These are phyloP conservation scores for Scaptomyza tumidula DNA, from an alignment of 2,888 invertebrate species.

Conservation along the genomic window DNA sequence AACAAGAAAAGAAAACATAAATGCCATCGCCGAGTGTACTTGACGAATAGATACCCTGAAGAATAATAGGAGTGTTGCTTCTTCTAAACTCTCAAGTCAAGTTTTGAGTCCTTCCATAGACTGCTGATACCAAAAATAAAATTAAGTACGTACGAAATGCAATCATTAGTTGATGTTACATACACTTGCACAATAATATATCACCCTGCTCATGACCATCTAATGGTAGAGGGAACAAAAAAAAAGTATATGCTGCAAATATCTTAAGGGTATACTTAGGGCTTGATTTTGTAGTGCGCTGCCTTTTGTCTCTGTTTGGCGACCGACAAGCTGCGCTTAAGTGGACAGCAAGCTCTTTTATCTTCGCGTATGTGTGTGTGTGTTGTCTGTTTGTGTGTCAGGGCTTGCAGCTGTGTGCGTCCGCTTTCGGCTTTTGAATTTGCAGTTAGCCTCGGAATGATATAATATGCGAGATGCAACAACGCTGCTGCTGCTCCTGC, in stretches of 20 bases:
- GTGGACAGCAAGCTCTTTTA: conserved; percentile 50
- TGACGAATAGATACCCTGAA: conserved; percentile 3
- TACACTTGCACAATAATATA: neutral
- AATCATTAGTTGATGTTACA: neutral
- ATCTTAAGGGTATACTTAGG: conserved; percentile 77
- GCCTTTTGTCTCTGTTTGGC: conserved; percentile 63
- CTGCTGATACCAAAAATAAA: neutral
- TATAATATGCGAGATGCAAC: conserved; percentile 62
- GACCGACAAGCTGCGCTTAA: conserved; percentile 54
- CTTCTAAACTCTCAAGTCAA: neutral
- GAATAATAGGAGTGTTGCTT: neutral
- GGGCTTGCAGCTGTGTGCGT: conserved; percentile 49
- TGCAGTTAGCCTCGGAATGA: conserved; percentile 70
- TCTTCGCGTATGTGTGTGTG: neutral
- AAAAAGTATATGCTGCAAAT: conserved; percentile 63
- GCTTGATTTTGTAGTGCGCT: conserved; percentile 71
- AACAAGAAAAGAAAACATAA: conserved; percentile 14
- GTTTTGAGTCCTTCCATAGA: neutral
- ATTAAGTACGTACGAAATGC: neutral
- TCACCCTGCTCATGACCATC: neutral
- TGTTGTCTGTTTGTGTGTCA: conserved; percentile 30
- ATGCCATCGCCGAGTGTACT: neutral
- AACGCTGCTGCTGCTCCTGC: conserved; percentile 17
- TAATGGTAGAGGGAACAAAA: neutral
- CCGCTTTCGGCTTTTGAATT: conserved; percentile 66